Percentiles rank a stretch among this genome's conserved stretches.
Evolutionary conservation across 2,797 vertebrate genomes (phyloP).

Genomic region (Darevskia mixta): DNA sequence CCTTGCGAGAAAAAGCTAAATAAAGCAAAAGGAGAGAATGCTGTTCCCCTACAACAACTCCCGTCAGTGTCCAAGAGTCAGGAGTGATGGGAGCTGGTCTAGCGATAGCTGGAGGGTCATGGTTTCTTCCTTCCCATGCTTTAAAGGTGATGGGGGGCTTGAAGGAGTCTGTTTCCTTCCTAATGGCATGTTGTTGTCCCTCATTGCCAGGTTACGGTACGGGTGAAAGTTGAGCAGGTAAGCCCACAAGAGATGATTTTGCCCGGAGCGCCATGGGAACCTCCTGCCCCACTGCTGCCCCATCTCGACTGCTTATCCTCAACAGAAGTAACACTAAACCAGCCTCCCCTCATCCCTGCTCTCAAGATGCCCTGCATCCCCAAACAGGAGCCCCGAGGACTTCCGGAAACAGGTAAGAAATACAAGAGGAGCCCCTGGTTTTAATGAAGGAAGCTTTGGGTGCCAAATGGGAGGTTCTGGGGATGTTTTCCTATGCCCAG

Average conservation of each 20-base stretch:
- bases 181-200: neutral
- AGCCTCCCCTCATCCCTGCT: slow-evolving; percentile 8
- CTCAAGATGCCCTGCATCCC: slow-evolving; percentile 40
- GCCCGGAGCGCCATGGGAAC: slow-evolving; percentile 23
- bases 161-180: neutral
- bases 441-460: neutral
- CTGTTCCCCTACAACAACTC: too few species aligned
- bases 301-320: slow-evolving; percentile 26
- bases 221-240: slow-evolving; percentile 44
- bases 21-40: too few species aligned
- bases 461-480: neutral
- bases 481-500: neutral
- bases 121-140: neutral
- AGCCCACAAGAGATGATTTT: slow-evolving; percentile 41
- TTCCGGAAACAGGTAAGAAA: slow-evolving; percentile 35
- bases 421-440: neutral
- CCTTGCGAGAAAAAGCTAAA: too few species aligned
- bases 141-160: neutral
- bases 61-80: neutral
- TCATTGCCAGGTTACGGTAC: slow-evolving; percentile 35
- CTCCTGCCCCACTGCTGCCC: slow-evolving; percentile 24
- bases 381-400: slow-evolving; percentile 31
- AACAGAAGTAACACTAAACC: neutral
- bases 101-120: neutral
- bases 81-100: neutral